Evolutionary conservation across 2,888 invertebrate species (phyloP), one percentile per base, ranked within the genome.

Genomic region (Gasteruption jaculator): DNA sequence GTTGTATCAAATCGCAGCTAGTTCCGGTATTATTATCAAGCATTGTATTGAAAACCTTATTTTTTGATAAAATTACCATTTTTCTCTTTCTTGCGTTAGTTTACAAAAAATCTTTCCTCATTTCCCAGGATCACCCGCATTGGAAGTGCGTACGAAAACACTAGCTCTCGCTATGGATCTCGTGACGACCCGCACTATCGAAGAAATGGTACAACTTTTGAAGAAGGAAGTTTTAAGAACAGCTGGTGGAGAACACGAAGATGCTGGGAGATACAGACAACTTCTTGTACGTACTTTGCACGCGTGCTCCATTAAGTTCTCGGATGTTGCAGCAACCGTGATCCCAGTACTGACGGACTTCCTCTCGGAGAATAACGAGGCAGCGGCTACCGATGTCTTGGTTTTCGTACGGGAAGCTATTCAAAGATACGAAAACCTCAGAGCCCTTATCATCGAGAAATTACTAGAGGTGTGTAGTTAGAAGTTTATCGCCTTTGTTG

Each of bases 321-420:
- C 96, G 0, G 95, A 96, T 71, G 94, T 96, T 40, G 94, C 95
- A 7, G 83, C 83, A 37, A 84, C 86, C 45, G 92, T 97, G 36
- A 92, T 96, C 52, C 97, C 97, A 14, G 92, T 95, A 31, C 73
- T 99, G 55, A 84, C 92, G 58, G 96, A 97, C 70, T 90, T 97
- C 73, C 75, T 97, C 20, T 86, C 88, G 0, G 92, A 92, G 64
- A 87, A 84, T 41, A 86, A 87, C 67, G 91, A 92, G 70, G 74
- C 86, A 39, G 96, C 95, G 16, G 94, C 99, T 1, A 80, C 83
- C 1, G 96, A 97, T 74, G 96, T 99, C 10, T 76, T 99, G 48
- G 81, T 93, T 41, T 97, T 99, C 74, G 83, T 97, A 35, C 79
- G 97, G 16, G 92, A 96, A 71, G 96, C 96, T n/a, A 86, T 99